These are phyloP conservation scores for Chroicocephalus ridibundus DNA, from an alignment of 2,113 vertebrate species.

Conservation along the genomic window DNA sequence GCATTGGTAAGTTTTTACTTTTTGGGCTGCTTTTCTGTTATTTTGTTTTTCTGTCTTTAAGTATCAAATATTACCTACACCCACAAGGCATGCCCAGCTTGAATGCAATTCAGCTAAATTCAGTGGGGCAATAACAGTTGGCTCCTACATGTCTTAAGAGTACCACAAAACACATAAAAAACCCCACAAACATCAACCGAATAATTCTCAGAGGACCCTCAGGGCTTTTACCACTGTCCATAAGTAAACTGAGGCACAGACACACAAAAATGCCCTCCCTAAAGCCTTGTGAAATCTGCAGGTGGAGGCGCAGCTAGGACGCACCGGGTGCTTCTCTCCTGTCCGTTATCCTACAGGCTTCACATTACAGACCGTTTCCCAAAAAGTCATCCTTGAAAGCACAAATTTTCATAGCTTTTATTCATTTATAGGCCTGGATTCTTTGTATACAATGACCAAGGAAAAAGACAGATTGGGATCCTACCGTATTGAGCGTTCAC, in stretches of 20 bases:
- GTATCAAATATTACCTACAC: neutral
- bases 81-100: neutral
- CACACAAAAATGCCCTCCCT: neutral
- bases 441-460: neutral
- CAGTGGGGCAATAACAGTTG: neutral
- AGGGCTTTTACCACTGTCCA: neutral
- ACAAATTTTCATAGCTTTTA: neutral
- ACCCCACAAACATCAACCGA: neutral
- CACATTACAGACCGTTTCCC: neutral
- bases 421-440: neutral
- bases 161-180: neutral
- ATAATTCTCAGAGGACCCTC: neutral
- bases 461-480: neutral
- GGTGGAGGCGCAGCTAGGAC: neutral
- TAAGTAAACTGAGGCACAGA: neutral
- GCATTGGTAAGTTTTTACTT: neutral
- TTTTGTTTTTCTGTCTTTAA: neutral
- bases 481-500: neutral
- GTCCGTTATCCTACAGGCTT: neutral
- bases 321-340: neutral
- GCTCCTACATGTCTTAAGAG: neutral
- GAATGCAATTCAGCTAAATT: neutral
- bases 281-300: neutral
- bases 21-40: neutral
- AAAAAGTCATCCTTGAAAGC: neutral